Evolutionary conservation across 2,797 vertebrate genomes (phyloP).

Genomic region (Rhinella marina): DNA sequence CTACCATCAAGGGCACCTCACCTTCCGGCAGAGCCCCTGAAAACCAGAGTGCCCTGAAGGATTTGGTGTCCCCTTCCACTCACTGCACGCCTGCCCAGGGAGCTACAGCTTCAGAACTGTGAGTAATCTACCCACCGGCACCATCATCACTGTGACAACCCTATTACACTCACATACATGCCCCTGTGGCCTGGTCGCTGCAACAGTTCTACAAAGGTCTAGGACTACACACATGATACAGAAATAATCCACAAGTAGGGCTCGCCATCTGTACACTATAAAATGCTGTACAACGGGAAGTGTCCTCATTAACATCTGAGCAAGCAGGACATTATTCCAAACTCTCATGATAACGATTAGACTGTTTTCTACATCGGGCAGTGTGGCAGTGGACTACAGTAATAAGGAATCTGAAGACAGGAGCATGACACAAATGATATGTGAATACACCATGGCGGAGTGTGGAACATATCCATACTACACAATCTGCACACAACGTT

Average conservation of each 20-base stretch:
- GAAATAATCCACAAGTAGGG: no score
- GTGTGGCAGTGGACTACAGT: neutral
- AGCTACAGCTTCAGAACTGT: no score
- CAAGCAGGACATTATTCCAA: neutral
- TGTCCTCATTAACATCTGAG: neutral
- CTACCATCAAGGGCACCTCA: no score
- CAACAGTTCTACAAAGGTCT: neutral
- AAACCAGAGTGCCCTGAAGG: no score
- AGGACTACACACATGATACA: no score
- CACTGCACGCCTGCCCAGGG: no score
- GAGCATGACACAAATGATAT: neutral
- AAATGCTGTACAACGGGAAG: neutral
- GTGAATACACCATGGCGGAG: neutral
- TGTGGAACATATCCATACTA: neutral
- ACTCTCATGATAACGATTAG: neutral
- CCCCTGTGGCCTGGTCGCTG: no score
- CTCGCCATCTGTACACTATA: neutral
- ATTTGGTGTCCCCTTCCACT: no score
- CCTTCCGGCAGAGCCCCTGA: no score
- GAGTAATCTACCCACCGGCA: no score
- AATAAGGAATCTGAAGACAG: neutral
- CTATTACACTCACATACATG: no score
- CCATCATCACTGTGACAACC: no score
- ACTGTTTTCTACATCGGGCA: neutral
- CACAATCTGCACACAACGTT: neutral